phyloP scores from a whole-genome alignment of 2,888 invertebrate genomes.

The Drosophila prostipennis region DNA sequence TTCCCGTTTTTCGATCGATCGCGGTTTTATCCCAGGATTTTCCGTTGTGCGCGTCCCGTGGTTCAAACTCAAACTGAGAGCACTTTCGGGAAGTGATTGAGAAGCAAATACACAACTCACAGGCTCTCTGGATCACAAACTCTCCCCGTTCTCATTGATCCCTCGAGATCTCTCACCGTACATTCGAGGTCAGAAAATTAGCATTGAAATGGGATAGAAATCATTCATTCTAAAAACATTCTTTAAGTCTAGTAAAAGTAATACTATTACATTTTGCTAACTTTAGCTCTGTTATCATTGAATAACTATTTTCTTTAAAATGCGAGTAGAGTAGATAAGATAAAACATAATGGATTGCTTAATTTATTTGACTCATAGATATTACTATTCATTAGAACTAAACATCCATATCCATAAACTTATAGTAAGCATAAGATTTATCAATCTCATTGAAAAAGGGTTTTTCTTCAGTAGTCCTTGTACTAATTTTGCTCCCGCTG shows the following conservation, averaged over 20 bases:
- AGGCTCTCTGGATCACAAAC: conserved; percentile 7
- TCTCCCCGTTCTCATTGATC: conserved; percentile 12
- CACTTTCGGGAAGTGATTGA: conserved; percentile 56
- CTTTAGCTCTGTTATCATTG: background rate
- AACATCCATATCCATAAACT: no score
- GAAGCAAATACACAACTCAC: conserved; percentile 22
- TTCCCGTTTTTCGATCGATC: conserved; percentile 16
- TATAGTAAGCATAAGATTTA: background rate
- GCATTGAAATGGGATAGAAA: background rate
- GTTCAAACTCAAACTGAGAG: conserved; percentile 59
- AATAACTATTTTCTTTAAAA: background rate
- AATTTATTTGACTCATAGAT: background rate
- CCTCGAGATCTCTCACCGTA: background rate
- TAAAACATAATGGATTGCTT: background rate
- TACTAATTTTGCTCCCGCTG: background rate
- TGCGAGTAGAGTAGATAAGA: background rate
- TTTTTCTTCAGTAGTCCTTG: background rate
- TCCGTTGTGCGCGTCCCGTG: conserved; percentile 55
- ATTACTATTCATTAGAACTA: no score
- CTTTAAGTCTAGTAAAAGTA: no score
- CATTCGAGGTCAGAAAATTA: background rate
- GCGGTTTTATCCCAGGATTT: conserved; percentile 43
- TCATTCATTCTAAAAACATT: no score
- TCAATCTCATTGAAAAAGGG: background rate
- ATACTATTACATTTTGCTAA: background rate